Evolutionary conservation across 30 jellyfish, hydroid and myxozoan species (phyloP).

Genomic region (Rhopilema esculentum): DNA sequence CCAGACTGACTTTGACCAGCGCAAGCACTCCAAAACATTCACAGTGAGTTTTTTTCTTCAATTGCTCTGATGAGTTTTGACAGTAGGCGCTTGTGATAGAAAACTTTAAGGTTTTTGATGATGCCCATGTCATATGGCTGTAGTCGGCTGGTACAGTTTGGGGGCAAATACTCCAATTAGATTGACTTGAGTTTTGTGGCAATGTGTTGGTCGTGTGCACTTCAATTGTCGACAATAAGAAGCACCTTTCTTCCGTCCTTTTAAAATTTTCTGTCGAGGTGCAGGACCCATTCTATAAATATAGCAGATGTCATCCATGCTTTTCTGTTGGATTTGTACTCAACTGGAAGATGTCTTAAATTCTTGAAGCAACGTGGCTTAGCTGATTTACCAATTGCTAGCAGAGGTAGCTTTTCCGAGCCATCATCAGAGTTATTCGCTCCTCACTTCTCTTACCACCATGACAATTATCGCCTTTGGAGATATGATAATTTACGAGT

Average conservation of each 20-base stretch:
- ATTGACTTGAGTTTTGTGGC: not conserved
- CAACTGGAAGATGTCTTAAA: no score
- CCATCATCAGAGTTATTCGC: no score
- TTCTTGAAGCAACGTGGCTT: no score
- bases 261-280: no score
- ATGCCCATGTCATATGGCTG: not conserved
- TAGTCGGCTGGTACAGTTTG: slow-evolving; percentile 6
- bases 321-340: not conserved
- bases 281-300: no score
- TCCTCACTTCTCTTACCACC: slow-evolving; percentile 9
- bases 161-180: slow-evolving; percentile 1
- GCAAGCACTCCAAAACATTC: slow-evolving; percentile 10
- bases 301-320: not conserved
- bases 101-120: not conserved
- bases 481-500: no score
- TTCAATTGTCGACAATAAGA: slow-evolving; percentile 1
- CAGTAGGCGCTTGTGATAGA: slow-evolving; percentile 23
- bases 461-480: slow-evolving; percentile 27
- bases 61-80: slow-evolving; percentile 39
- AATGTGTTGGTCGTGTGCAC: slow-evolving; percentile 4
- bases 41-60: slow-evolving; percentile 19
- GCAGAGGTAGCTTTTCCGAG: no score
- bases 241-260: not conserved
- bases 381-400: no score
- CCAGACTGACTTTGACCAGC: slow-evolving; percentile 46